Conservation (phyloP, 2,888 invertebrate species). For the Lobophora halterata region DNA sequence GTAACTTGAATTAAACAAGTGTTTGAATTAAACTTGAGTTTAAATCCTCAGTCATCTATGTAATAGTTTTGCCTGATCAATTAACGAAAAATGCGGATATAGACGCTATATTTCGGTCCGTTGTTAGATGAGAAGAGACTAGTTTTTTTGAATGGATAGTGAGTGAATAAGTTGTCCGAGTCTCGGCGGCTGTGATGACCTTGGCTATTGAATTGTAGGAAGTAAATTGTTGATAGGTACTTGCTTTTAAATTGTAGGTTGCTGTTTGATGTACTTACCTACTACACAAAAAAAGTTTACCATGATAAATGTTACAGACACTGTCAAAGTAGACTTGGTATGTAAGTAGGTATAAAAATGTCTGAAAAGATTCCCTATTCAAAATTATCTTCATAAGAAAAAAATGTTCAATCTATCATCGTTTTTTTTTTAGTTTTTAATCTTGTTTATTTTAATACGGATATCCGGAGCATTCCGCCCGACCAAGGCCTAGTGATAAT, state of each 20-base stretch:
- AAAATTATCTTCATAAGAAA: no score
- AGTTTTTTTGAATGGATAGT: slow-evolving; percentile 73
- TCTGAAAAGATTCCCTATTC: no score
- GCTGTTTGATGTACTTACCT: slow-evolving; percentile 68
- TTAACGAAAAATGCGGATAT: slow-evolving; percentile 19
- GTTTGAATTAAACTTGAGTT: slow-evolving; percentile 6
- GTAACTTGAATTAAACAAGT: slow-evolving; percentile 60
- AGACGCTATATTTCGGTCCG: slow-evolving; percentile 31
- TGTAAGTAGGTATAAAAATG: no score
- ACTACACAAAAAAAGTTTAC: slow-evolving; percentile 74
- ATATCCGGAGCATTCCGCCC: no score
- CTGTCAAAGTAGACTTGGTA: no score
- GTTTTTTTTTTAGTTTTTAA: no score
- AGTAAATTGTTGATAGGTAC: slow-evolving; percentile 73
- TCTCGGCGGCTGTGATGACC: slow-evolving; percentile 71
- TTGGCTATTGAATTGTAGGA: slow-evolving; percentile 80
- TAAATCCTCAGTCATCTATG: background rate
- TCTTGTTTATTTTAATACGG: no score
- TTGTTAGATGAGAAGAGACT: slow-evolving; percentile 55
- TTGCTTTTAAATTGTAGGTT: slow-evolving; percentile 79
- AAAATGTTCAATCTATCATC: no score
- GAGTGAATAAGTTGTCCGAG: slow-evolving; percentile 73
- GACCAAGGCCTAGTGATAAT: no score
- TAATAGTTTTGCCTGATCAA: background rate
- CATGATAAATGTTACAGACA: no score